Evolutionary conservation across 2,797 vertebrate species (phyloP).

Genomic region (Cyclura pinguis): DNA sequence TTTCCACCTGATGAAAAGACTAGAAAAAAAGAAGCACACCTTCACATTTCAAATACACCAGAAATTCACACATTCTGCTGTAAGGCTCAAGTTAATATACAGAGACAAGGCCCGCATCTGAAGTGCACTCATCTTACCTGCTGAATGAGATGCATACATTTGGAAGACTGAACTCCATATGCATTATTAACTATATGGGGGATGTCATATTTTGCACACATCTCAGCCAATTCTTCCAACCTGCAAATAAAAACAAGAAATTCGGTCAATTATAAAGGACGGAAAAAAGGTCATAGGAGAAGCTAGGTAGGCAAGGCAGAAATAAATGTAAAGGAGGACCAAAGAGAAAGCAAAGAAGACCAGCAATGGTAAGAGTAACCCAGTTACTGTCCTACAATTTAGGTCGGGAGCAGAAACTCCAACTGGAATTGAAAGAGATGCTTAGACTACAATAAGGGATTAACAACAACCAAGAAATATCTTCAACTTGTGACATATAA

Average conservation of each 20-base stretch:
- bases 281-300: conserved; percentile 31
- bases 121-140: conserved; percentile 83
- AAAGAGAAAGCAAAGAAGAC: conserved; percentile 14
- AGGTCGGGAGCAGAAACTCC: neutral
- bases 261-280: conserved; percentile 52
- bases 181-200: conserved; percentile 98
- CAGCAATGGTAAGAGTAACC: neutral
- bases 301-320: neutral
- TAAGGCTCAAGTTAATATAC: conserved; percentile 19
- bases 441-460: neutral
- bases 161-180: conserved; percentile 96
- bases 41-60: neutral
- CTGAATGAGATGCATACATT: conserved; percentile 98
- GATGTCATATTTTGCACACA: conserved; percentile 89
- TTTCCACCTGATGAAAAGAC: neutral
- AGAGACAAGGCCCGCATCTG: neutral
- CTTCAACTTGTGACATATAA: too few species aligned
- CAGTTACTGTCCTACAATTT: neutral
- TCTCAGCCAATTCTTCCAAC: conserved; percentile 90
- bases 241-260: conserved; percentile 77
- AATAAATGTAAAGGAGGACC: conserved; percentile 19
- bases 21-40: neutral
- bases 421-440: neutral
- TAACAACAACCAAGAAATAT: neutral
- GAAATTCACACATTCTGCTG: neutral